phyloP scores from a whole-genome alignment of 2,888 invertebrate species.

The Amiota mariae region DNA sequence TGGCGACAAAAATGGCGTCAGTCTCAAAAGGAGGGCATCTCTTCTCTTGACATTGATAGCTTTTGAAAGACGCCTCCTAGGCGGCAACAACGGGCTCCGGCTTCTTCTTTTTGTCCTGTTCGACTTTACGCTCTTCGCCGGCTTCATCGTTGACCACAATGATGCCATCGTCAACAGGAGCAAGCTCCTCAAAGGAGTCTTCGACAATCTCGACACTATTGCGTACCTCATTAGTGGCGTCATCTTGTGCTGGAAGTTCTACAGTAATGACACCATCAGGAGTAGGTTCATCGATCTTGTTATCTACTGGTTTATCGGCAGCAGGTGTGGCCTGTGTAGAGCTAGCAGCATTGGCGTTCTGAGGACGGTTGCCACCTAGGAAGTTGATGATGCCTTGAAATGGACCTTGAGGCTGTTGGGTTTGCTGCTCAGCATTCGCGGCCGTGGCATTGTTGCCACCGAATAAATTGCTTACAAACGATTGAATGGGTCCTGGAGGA shows the following conservation, averaged over 20 bases:
- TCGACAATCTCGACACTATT: constrained; percentile 59
- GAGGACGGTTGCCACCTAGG: constrained; percentile 68
- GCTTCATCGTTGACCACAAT: constrained; percentile 70
- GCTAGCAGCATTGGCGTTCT: constrained; percentile 43
- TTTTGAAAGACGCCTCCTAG: constrained; percentile 32
- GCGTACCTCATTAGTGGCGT: constrained; percentile 58
- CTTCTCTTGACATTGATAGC: constrained; percentile 8
- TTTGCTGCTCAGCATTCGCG: constrained; percentile 43
- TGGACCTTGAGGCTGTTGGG: constrained; percentile 58
- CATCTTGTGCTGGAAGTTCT: constrained; percentile 42
- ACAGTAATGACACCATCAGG: constrained; percentile 16
- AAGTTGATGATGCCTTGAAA: constrained; percentile 70
- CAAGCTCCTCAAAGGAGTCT: constrained; percentile 66
- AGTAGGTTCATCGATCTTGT: constrained; percentile 39
- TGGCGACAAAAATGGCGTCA: constrained; percentile 61
- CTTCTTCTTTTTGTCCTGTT: constrained; percentile 29
- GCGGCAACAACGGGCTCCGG: constrained; percentile 33
- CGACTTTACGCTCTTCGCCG: constrained; percentile 24
- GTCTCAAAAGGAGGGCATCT: constrained; percentile 40
- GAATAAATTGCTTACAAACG: constrained; percentile 65
- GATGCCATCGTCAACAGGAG: constrained; percentile 61
- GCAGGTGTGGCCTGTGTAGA: constrained; percentile 41
- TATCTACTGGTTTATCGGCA: constrained; percentile 37
- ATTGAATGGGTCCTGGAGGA: constrained; percentile 69
- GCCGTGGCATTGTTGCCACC: constrained; percentile 58